These are phyloP conservation scores for Coelopa frigida DNA, from an alignment of 1,140 invertebrate species.

Conservation along the genomic window DNA sequence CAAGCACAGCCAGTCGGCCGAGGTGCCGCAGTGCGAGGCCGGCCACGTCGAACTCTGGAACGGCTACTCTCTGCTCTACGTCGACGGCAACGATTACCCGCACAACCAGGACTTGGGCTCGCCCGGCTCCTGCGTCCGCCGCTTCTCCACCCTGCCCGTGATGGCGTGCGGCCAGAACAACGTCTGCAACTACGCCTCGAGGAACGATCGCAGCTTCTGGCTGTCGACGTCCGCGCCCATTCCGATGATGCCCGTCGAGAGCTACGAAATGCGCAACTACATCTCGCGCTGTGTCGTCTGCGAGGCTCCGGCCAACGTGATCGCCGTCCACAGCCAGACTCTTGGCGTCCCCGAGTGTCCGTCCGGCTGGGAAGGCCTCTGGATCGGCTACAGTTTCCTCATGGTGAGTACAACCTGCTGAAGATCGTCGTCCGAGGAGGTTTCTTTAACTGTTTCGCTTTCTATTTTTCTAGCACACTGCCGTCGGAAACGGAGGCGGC, in stretches of 20 bases:
- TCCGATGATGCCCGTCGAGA: constrained; percentile 89
- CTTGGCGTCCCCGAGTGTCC: constrained; percentile 85
- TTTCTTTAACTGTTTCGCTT: too few relatives aligned
- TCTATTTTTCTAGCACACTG: constrained; percentile 77
- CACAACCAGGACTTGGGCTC: constrained; percentile 93
- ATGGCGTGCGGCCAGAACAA: constrained; percentile 94
- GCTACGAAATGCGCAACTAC: constrained; percentile 72
- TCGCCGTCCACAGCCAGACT: constrained; percentile 95
- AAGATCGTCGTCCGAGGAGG: too few relatives aligned
- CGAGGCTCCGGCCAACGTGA: constrained; percentile 86
- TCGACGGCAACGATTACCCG: constrained; percentile 94
- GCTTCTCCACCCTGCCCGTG: constrained; percentile 97
- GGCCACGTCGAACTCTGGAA: constrained; percentile 88
- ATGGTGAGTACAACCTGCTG: constrained; percentile 68
- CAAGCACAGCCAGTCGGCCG: constrained; percentile 81
- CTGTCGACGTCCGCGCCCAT: constrained; percentile 85
- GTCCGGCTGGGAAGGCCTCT: constrained; percentile 79
- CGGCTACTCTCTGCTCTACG: constrained; percentile 91
- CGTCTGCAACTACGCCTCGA: constrained; percentile 92
- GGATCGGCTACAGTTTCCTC: constrained; percentile 96
- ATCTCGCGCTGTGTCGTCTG: constrained; percentile 94
- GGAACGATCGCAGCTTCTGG: constrained; percentile 97
- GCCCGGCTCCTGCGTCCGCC: constrained; percentile 84
- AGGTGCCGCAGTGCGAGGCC: constrained; percentile 72
- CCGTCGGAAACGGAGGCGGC: constrained; percentile 88